Evolutionary conservation across 2,888 invertebrate genomes (phyloP).

Genomic region (Andricus quercusramuli): DNA sequence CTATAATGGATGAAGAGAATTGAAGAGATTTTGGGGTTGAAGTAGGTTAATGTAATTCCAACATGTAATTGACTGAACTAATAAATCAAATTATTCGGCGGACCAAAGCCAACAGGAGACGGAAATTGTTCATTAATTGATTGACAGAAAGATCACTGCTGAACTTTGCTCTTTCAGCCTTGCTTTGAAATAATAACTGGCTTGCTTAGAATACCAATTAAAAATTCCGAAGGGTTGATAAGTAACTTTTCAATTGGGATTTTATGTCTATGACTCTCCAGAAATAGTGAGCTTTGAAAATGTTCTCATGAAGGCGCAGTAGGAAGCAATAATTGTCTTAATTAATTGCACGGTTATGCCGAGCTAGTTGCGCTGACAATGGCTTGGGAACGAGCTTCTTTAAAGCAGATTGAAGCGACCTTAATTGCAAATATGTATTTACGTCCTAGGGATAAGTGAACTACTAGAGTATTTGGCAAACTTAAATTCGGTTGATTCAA

Average conservation of each 20-base stretch:
- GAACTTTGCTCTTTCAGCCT: background rate
- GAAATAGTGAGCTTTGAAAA: slow-evolving; percentile 1
- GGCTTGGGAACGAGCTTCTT: slow-evolving; percentile 28
- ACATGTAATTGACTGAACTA: slow-evolving; percentile 9
- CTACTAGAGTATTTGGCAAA: background rate
- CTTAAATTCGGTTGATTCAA: background rate
- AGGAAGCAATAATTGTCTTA: slow-evolving; percentile 37
- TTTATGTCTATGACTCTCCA: background rate
- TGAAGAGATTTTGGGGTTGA: slow-evolving; percentile 12
- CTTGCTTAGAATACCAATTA: background rate
- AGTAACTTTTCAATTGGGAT: background rate
- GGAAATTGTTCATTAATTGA: slow-evolving; percentile 31
- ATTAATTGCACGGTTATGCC: slow-evolving; percentile 34
- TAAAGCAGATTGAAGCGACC: slow-evolving; percentile 39
- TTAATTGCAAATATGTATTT: slow-evolving; percentile 31
- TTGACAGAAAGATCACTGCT: slow-evolving; percentile 1
- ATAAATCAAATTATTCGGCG: slow-evolving; percentile 18
- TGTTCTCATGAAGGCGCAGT: slow-evolving; percentile 31
- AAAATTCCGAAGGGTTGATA: slow-evolving; percentile 1
- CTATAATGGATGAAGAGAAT: background rate
- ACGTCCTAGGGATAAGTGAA: background rate
- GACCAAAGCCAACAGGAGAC: slow-evolving; percentile 5
- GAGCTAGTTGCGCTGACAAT: slow-evolving; percentile 36
- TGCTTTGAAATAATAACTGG: background rate
- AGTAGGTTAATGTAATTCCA: slow-evolving; percentile 8